Conservation (phyloP, 2,888 invertebrate species). For the Nephrocerus scutellatus region DNA sequence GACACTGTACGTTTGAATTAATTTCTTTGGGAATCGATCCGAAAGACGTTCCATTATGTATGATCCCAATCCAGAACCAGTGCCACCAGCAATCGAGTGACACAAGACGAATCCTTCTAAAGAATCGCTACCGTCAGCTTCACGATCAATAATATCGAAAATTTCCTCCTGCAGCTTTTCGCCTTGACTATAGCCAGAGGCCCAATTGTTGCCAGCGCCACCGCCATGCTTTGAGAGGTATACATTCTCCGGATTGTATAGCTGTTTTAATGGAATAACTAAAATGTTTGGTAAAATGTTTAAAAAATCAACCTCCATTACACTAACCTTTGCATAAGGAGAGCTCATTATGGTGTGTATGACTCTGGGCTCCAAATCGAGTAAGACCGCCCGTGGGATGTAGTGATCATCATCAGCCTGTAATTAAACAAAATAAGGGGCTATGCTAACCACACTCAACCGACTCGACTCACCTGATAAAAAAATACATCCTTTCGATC, state of each 20-base stretch:
- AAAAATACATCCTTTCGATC: constrained; percentile 99
- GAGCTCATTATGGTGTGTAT: constrained; percentile 96
- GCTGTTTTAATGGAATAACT: constrained; percentile 45
- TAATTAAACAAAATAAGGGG: constrained; percentile 31
- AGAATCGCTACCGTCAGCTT: constrained; percentile 98
- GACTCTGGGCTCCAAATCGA: constrained; percentile 96
- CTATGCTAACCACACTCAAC: background rate
- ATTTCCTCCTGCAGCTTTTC: constrained; percentile 92
- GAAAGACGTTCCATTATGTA: constrained; percentile 83
- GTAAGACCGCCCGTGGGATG: constrained; percentile 89
- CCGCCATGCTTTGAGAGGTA: constrained; percentile 96
- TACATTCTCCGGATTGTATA: constrained; percentile 98
- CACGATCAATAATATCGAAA: constrained; percentile 96
- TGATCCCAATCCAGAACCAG: constrained; percentile 99
- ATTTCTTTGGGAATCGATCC: constrained; percentile 94
- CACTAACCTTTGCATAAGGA: constrained; percentile 75
- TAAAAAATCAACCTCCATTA: constrained; percentile 6
- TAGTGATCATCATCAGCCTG: constrained; percentile 96
- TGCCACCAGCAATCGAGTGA: constrained; percentile 98
- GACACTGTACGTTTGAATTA: constrained; percentile 97
- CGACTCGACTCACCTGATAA: constrained; percentile 62
- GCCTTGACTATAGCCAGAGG: constrained; percentile 90
- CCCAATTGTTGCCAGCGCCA: constrained; percentile 99
- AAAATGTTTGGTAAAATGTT: background rate
- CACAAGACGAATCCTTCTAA: constrained; percentile 97